These are phyloP conservation scores for Numenius phaeopus DNA, from an alignment of 2,797 vertebrate species.

Conservation along the genomic window DNA sequence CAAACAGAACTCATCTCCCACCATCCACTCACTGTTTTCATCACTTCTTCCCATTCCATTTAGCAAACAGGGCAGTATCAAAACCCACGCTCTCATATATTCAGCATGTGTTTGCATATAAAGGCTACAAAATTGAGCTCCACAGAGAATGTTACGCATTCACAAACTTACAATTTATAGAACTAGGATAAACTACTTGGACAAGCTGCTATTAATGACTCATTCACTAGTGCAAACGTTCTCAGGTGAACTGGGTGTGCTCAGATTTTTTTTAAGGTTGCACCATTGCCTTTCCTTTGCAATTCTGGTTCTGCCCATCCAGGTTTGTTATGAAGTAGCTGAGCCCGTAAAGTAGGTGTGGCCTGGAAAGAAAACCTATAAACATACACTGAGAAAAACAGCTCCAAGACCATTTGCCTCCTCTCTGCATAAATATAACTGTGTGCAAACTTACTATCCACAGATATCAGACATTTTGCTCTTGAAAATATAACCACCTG, in stretches of 20 bases:
- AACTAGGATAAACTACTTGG: constrained; percentile 21
- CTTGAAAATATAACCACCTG: background rate
- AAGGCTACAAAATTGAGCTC: background rate
- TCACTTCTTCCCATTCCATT: background rate
- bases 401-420: background rate
- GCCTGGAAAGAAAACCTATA: background rate
- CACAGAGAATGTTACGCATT: background rate
- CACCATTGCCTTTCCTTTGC: constrained; percentile 40
- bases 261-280: constrained; percentile 17
- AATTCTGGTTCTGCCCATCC: constrained; percentile 45
- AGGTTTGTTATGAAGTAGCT: background rate
- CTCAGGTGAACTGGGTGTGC: constrained; percentile 60
- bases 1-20: background rate
- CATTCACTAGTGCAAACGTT: background rate
- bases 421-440: background rate
- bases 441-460: background rate
- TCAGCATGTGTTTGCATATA: background rate
- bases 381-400: background rate
- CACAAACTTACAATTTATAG: background rate
- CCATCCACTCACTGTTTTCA: background rate
- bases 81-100: background rate
- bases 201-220: constrained; percentile 17
- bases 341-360: constrained; percentile 25
- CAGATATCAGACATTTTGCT: background rate
- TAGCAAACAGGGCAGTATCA: background rate